Conservation (phyloP, 2,797 vertebrate genomes). For the Pristis pectinata region DNA sequence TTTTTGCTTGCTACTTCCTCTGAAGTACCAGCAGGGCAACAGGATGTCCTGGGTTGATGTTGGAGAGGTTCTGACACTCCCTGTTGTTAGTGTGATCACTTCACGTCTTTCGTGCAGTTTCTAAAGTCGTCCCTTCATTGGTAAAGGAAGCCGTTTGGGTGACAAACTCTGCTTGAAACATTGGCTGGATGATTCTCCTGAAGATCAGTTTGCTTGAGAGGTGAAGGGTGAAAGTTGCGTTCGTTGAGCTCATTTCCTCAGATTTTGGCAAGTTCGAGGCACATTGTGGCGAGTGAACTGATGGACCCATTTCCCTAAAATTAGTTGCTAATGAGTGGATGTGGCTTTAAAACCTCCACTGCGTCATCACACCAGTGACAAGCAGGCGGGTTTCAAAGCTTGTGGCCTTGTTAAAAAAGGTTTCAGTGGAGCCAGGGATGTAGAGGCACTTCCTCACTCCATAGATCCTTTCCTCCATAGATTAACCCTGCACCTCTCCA, state of each 20-base stretch:
- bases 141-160: no score
- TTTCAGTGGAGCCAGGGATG: background rate
- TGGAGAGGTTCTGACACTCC: background rate
- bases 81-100: background rate
- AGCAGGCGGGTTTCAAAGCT: no score
- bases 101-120: background rate
- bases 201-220: background rate
- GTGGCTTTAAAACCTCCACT: background rate
- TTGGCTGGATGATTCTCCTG: background rate
- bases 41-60: background rate
- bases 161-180: no score
- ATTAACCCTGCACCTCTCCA: slow-evolving; percentile 42
- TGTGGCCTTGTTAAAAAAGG: no score
- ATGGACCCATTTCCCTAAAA: background rate
- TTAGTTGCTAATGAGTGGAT: background rate
- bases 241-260: no score
- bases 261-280: no score
- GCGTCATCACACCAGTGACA: background rate
- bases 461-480: slow-evolving; percentile 40
- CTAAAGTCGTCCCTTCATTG: background rate
- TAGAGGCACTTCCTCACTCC: background rate
- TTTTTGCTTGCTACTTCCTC: background rate
- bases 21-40: background rate
- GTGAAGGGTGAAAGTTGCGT: no score
- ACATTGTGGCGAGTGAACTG: no score